A percentile compares a stretch with the other conserved stretches of the same genome.
These are phyloP conservation scores for Troglohyphantes excavatus DNA, from an alignment of 2,888 invertebrate species.

Conservation along the genomic window DNA sequence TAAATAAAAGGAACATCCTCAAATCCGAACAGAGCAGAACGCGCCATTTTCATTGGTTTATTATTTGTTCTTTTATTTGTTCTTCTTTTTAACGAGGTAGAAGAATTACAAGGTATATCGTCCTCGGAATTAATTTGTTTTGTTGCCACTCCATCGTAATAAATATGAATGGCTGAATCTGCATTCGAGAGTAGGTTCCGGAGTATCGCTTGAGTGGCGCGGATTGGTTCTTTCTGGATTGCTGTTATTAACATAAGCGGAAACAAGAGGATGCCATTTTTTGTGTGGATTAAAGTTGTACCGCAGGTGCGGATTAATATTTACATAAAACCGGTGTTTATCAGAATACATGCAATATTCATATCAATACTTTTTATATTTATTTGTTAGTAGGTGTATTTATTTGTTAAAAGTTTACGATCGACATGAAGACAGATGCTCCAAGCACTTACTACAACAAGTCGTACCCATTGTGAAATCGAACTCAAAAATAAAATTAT, in stretches of 20 bases:
- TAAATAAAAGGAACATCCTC: background rate
- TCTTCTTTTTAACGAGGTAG: constrained; percentile 27
- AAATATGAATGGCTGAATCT: constrained; percentile 11
- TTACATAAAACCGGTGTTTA: background rate
- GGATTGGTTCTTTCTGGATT: constrained; percentile 45
- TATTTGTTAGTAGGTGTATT: background rate
- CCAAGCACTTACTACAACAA: too few species aligned
- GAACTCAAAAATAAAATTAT: too few species aligned
- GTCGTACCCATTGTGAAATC: too few species aligned
- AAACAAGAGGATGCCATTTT: constrained; percentile 7
- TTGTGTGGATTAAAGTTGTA: background rate
- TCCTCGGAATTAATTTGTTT: constrained; percentile 23
- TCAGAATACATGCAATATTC: background rate
- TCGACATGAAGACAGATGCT: too few species aligned
- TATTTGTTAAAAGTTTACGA: too few species aligned
- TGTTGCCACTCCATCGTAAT: constrained; percentile 24
- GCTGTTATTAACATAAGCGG: constrained; percentile 50
- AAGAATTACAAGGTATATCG: constrained; percentile 37
- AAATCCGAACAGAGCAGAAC: constrained; percentile 29
- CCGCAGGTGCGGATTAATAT: constrained; percentile 7
- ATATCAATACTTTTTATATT: background rate
- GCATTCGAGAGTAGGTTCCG: constrained; percentile 18
- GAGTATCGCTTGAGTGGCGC: constrained; percentile 42
- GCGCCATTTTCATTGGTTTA: constrained; percentile 13
- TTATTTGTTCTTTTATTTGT: constrained; percentile 23